phyloP scores from a whole-genome alignment of 2,888 invertebrate species.

The Glyphotaelius pellucidus region DNA sequence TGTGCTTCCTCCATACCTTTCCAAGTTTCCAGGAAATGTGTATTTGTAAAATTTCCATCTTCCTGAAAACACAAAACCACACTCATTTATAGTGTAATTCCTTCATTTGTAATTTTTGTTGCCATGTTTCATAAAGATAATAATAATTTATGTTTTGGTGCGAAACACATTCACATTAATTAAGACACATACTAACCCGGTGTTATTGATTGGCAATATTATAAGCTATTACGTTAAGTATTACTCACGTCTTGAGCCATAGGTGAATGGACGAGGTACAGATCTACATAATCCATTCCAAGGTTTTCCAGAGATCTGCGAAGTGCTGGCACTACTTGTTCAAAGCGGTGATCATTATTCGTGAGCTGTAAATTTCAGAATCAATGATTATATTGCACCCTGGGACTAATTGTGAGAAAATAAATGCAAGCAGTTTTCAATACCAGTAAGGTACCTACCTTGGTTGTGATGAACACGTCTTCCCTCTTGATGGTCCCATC shows the following conservation, averaged over 20 bases:
- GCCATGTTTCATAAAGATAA: too few species aligned
- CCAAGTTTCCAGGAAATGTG: slow-evolving; percentile 81
- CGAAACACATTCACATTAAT: too few species aligned
- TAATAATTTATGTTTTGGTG: too few species aligned
- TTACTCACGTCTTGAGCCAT: slow-evolving; percentile 75
- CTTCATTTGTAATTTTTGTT: not conserved
- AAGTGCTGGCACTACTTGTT: slow-evolving; percentile 81
- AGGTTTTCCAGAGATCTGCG: slow-evolving; percentile 78
- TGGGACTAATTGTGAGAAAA: not conserved
- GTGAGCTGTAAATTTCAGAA: slow-evolving; percentile 48
- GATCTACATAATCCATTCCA: slow-evolving; percentile 81
- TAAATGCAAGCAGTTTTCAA: not conserved
- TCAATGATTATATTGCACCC: not conserved
- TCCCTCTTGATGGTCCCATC: slow-evolving; percentile 75
- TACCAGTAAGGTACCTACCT: slow-evolving; percentile 70
- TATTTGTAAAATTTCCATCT: slow-evolving; percentile 39
- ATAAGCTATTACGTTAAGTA: too few species aligned
- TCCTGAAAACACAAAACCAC: slow-evolving; percentile 31
- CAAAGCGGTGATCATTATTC: slow-evolving; percentile 74
- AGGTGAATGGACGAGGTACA: slow-evolving; percentile 90
- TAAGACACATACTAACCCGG: too few species aligned
- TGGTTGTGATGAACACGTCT: slow-evolving; percentile 78
- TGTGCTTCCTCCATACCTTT: slow-evolving; percentile 82
- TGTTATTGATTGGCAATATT: too few species aligned
- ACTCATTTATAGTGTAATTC: not conserved